phyloP scores from a whole-genome alignment of 2,113 vertebrate species.

The Larimichthys polyactis region DNA sequence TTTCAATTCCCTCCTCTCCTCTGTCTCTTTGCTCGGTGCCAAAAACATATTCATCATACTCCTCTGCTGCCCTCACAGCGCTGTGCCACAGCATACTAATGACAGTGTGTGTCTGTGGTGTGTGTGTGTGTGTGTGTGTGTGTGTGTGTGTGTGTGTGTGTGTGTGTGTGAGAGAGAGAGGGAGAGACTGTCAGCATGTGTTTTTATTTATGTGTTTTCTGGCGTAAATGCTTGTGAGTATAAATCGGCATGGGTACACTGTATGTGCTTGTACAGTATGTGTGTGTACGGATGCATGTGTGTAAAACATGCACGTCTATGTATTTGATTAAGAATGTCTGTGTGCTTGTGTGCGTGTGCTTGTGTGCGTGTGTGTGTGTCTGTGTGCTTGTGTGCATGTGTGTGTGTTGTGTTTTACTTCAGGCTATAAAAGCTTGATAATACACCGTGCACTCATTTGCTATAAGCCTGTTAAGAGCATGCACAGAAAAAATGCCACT shows the following conservation, averaged over 20 bases:
- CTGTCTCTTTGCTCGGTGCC: constrained; percentile 72
- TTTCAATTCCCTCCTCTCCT: constrained; percentile 69
- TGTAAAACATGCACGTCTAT: constrained; percentile 31
- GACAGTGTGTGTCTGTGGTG: constrained; percentile 58
- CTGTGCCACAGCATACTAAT: constrained; percentile 78
- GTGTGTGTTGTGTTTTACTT: constrained; percentile 64
- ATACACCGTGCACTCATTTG: constrained; percentile 80
- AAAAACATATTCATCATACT: constrained; percentile 83
- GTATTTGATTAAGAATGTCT: constrained; percentile 50
- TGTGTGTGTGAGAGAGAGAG: constrained; percentile 17
- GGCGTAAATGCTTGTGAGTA: constrained; percentile 38
- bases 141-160: constrained; percentile 39
- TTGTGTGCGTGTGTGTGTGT: constrained; percentile 7
- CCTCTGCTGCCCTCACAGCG: constrained; percentile 77
- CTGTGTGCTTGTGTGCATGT: constrained; percentile 15
- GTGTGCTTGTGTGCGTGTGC: constrained; percentile 36
- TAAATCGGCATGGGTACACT: constrained; percentile 23
- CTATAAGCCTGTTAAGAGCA: constrained; percentile 81
- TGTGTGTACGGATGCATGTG: constrained; percentile 29
- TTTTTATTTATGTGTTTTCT: constrained; percentile 60
- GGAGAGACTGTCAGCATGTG: constrained; percentile 56
- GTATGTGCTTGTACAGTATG: constrained; percentile 26
- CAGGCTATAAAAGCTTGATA: constrained; percentile 75
- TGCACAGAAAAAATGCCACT: constrained; percentile 67
- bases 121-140: constrained; percentile 21